These are phyloP conservation scores for Trachelus stipa DNA, from an alignment of 2,888 invertebrate genomes.

Conservation along the genomic window DNA sequence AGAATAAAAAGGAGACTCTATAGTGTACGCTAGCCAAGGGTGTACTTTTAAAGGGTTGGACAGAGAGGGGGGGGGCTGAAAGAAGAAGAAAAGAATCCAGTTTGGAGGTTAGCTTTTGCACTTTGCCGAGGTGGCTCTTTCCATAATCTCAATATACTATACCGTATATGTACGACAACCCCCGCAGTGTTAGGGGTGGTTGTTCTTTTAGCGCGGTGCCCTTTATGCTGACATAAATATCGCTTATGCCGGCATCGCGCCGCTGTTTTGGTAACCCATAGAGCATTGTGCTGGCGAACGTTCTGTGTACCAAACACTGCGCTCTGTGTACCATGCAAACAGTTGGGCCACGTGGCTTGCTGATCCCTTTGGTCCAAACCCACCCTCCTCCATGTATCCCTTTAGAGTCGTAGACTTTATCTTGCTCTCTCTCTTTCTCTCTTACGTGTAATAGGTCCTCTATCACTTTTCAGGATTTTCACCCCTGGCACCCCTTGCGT, in stretches of 20 bases:
- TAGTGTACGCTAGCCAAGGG: not conserved
- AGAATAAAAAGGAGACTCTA: not conserved
- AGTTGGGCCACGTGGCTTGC: slow-evolving; percentile 60
- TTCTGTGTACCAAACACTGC: slow-evolving; percentile 60
- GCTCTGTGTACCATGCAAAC: slow-evolving; percentile 63
- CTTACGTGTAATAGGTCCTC: not conserved
- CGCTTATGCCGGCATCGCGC: slow-evolving; percentile 63
- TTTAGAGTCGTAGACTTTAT: slow-evolving; percentile 21
- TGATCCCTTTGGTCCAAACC: slow-evolving; percentile 30
- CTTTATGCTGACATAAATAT: slow-evolving; percentile 67
- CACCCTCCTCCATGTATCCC: not conserved
- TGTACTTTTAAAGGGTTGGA: too few species aligned
- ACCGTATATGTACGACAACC: not conserved
- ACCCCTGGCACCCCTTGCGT: not conserved
- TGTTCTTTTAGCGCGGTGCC: slow-evolving; percentile 61
- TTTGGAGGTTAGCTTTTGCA: not conserved
- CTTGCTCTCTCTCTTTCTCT: not conserved
- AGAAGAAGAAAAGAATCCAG: not conserved
- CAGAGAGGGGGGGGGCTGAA: not conserved
- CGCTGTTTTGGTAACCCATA: slow-evolving; percentile 66
- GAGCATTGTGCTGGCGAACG: slow-evolving; percentile 59
- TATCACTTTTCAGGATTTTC: slow-evolving; percentile 1
- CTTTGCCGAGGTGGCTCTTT: slow-evolving; percentile 11
- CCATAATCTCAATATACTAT: not conserved
- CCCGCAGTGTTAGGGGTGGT: slow-evolving; percentile 33